phyloP scores from a whole-genome alignment of 1,140 invertebrate genomes.

The Mercenaria mercenaria region DNA sequence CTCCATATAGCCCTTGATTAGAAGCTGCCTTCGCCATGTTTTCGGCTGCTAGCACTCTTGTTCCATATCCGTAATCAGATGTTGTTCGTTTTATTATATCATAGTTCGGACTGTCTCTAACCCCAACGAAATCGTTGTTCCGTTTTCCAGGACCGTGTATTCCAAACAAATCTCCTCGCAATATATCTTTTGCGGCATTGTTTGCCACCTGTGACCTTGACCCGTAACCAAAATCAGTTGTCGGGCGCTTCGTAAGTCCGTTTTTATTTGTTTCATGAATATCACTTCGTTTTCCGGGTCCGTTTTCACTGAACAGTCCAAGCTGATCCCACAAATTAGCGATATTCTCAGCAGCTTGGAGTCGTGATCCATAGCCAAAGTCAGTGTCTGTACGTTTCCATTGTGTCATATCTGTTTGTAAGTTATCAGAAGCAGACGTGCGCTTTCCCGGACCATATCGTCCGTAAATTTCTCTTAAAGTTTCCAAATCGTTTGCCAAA shows the following conservation, averaged over 20 bases:
- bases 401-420: too few species aligned
- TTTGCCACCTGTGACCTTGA: neutral
- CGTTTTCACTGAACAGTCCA: neutral
- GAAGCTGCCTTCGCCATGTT: neutral
- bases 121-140: neutral
- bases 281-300: constrained; percentile 9
- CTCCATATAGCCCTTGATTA: neutral
- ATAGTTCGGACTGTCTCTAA: neutral
- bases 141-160: constrained; percentile 4
- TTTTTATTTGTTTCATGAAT: neutral
- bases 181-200: neutral
- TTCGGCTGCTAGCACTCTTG: neutral
- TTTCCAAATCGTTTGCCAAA: too few species aligned
- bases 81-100: neutral
- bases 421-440: too few species aligned
- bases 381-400: neutral
- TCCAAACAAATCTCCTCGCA: neutral
- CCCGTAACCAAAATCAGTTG: neutral
- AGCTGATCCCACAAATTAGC: neutral
- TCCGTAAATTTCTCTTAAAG: too few species aligned
- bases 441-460: too few species aligned
- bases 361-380: constrained; percentile 30
- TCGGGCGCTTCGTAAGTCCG: neutral
- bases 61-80: neutral
- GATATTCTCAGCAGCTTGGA: neutral